Evolutionary conservation across 1,140 invertebrate genomes (phyloP).

Genomic region (Drosophila teissieri): DNA sequence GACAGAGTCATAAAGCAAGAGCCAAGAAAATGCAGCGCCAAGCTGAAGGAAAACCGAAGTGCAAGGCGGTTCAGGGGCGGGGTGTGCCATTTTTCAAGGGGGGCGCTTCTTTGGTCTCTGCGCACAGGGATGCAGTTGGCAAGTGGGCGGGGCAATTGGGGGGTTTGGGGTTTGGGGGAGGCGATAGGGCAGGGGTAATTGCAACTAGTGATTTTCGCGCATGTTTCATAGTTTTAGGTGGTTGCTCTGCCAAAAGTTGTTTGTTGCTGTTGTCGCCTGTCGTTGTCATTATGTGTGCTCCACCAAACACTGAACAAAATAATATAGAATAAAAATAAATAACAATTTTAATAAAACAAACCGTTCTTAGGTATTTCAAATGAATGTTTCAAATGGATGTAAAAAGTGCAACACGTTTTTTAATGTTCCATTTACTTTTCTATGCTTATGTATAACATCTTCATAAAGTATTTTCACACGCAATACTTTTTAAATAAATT

Average conservation of each 20-base stretch:
- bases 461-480: too few species aligned
- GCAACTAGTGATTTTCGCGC: conserved; percentile 77
- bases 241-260: conserved; percentile 45
- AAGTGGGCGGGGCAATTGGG: conserved; percentile 8
- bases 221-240: conserved; percentile 78
- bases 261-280: conserved; percentile 59
- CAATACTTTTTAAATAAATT: too few species aligned
- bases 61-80: not conserved
- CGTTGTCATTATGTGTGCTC: conserved; percentile 76
- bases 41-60: conserved; percentile 27
- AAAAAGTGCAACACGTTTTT: too few species aligned
- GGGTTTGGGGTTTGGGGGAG: not conserved
- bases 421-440: too few species aligned
- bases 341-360: too few species aligned
- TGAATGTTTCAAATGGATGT: too few species aligned
- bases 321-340: too few species aligned
- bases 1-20: conserved; percentile 45
- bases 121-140: conserved; percentile 35
- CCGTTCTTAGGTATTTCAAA: too few species aligned
- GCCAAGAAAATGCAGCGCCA: conserved; percentile 36
- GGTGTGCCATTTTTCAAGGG: not conserved
- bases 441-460: too few species aligned
- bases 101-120: not conserved
- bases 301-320: conserved; percentile 21
- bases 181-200: conserved; percentile 34